Base-by-base conservation (phyloP, 2,888 invertebrate genomes). In the Scaptomyza caliginosa region DNA sequence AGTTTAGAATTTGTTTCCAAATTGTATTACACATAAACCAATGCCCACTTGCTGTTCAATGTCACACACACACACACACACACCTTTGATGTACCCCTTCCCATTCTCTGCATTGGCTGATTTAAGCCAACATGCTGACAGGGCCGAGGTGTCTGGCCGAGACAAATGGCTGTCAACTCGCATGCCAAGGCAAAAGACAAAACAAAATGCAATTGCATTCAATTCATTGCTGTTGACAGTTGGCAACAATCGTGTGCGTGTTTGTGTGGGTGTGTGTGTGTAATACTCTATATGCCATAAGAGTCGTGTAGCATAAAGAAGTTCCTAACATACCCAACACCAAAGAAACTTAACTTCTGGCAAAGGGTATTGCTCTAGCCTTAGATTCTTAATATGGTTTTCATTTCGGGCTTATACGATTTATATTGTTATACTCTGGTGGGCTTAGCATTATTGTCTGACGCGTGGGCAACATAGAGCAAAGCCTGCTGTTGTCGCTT, bases 111-210 rank as follows among this genome's bases (percentile, higher is more conserved):
- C n/a, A n/a, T 0, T 13, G 45, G 34, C 30, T 48, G 43, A 19
- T 40, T 28, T 50, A 17, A 43, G 67, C 56, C 67, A 67, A 58
- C 26, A 45, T 38, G 66, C 59, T 58, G 84, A 66, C 81, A 72
- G 58, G 58, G 48, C 74, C 48, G 58, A 67, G 78, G 86, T 82
- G 78, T 85, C 63, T 55, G 58, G 58, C 58, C 65, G 10, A 74
- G 86, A 78, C 86, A 78, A 78, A 85, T 78, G 79, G 63, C 65
- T 82, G 78, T 81, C 78, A 78, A 43, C 55, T 57, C 51, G 48
- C 54, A 57, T 69, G 74, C 67, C 67, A 79, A 63, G 76, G 57
- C 71, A 38, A 38, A 39, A 68, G 59, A 58, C 65, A 34, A 34
- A 34, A 34, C 34, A 16, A 74, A 69, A 62, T 77, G 74, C 77